Conservation (phyloP, 2,113 vertebrate genomes). For the Phyllostomus hastatus region DNA sequence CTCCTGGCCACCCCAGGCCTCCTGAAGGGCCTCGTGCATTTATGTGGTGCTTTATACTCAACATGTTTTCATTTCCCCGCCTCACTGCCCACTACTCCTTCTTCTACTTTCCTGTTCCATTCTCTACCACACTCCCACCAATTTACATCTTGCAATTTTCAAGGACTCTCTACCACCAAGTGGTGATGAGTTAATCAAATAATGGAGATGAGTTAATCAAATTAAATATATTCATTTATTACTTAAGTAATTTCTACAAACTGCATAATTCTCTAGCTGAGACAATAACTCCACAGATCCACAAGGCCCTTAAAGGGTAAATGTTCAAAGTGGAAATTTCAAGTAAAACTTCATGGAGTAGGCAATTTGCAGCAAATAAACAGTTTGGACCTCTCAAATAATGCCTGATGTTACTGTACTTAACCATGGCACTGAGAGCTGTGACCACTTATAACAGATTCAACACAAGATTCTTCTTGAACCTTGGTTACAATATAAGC, state of each 20-base stretch:
- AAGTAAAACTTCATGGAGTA: neutral
- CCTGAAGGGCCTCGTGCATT: neutral
- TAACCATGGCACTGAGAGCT: neutral
- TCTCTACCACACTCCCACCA: neutral
- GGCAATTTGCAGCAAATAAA: neutral
- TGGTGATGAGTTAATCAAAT: neutral
- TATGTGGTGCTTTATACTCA: neutral
- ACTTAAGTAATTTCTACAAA: neutral
- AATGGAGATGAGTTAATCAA: neutral
- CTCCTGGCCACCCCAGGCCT: neutral
- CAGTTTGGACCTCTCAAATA: neutral
- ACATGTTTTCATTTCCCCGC: neutral
- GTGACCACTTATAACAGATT: neutral
- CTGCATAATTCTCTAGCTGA: neutral
- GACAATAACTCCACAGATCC: neutral
- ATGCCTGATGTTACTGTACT: neutral
- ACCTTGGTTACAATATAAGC: neutral
- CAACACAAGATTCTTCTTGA: neutral
- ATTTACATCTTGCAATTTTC: neutral
- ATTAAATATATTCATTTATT: slow-evolving; percentile 36
- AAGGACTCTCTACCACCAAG: neutral
- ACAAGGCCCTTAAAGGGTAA: neutral
- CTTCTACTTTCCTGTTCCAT: neutral
- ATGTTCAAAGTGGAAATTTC: neutral
- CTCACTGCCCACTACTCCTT: neutral